A percentile compares a stretch with the other conserved stretches of the same genome.
These are phyloP conservation scores for Montipora capricornis DNA, from an alignment of 64 coral and sea anemone species.

Conservation along the genomic window DNA sequence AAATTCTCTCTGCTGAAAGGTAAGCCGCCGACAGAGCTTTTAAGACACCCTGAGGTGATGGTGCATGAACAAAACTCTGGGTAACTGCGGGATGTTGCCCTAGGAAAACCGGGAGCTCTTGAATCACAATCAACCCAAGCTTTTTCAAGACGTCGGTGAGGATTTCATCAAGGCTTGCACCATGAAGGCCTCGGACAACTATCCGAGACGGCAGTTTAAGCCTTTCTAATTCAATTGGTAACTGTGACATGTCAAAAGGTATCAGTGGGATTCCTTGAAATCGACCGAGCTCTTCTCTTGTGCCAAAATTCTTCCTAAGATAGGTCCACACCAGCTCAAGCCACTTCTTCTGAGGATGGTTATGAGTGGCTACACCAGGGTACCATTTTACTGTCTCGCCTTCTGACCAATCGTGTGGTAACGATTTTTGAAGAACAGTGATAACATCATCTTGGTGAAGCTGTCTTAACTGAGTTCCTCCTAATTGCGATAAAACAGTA, in stretches of 20 bases:
- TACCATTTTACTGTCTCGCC: slow-evolving; percentile 49
- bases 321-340: slow-evolving; percentile 75
- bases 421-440: slow-evolving; percentile 31
- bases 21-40: background rate
- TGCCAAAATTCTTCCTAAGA: slow-evolving; percentile 44
- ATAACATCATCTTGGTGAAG: slow-evolving; percentile 15
- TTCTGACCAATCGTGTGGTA: slow-evolving; percentile 50
- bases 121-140: slow-evolving; percentile 54
- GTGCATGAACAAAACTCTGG: slow-evolving; percentile 41
- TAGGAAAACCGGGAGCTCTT: slow-evolving; percentile 55
- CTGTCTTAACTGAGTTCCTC: slow-evolving; percentile 42
- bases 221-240: slow-evolving; percentile 9
- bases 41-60: slow-evolving; percentile 58
- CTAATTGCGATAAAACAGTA: background rate
- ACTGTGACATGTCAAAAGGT: slow-evolving; percentile 34
- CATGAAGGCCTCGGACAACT: slow-evolving; percentile 43
- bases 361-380: background rate
- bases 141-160: slow-evolving; percentile 14
- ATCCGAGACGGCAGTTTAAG: slow-evolving; percentile 53
- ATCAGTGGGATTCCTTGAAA: slow-evolving; percentile 66
- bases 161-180: slow-evolving; percentile 24
- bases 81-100: slow-evolving; percentile 35
- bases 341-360: slow-evolving; percentile 54
- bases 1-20: background rate
- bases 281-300: slow-evolving; percentile 15